These are phyloP conservation scores for Danio kyathit DNA, from an alignment of 2,797 vertebrate species.

Conservation along the genomic window DNA sequence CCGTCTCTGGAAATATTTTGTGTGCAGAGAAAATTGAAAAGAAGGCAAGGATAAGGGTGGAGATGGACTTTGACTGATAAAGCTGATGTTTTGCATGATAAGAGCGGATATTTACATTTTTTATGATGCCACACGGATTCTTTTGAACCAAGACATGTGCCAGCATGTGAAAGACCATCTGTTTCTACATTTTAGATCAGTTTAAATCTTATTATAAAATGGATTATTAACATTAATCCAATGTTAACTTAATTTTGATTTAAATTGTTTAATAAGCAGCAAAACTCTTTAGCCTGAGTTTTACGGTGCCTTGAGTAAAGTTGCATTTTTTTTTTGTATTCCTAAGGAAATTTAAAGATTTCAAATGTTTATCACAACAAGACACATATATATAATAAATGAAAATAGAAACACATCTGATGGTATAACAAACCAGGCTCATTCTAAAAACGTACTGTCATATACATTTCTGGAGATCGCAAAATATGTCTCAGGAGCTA, in stretches of 20 bases:
- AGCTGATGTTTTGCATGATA: constrained; percentile 7
- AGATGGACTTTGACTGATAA: constrained; percentile 12
- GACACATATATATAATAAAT: too few relatives aligned
- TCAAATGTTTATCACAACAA: not conserved
- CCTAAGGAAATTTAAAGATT: constrained; percentile 3
- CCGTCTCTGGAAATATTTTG: not conserved
- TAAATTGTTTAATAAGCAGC: too few relatives aligned
- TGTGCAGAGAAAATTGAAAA: not conserved
- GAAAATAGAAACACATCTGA: not conserved
- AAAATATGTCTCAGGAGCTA: too few relatives aligned
- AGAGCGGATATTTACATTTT: constrained; percentile 40
- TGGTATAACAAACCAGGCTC: not conserved
- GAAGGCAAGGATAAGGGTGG: constrained; percentile 1
- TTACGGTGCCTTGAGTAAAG: not conserved
- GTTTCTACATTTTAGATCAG: not conserved
- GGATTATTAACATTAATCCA: not conserved
- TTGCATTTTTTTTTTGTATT: not conserved
- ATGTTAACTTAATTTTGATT: too few relatives aligned
- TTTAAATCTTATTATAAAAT: not conserved
- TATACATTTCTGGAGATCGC: too few relatives aligned
- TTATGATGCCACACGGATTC: not conserved
- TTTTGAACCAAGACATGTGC: not conserved
- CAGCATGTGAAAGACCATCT: not conserved
- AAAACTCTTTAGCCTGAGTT: not conserved
- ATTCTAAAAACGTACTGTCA: too few relatives aligned